Base-by-base conservation (phyloP, 1,140 invertebrate species). In the Mizuhopecten yessoensis region DNA sequence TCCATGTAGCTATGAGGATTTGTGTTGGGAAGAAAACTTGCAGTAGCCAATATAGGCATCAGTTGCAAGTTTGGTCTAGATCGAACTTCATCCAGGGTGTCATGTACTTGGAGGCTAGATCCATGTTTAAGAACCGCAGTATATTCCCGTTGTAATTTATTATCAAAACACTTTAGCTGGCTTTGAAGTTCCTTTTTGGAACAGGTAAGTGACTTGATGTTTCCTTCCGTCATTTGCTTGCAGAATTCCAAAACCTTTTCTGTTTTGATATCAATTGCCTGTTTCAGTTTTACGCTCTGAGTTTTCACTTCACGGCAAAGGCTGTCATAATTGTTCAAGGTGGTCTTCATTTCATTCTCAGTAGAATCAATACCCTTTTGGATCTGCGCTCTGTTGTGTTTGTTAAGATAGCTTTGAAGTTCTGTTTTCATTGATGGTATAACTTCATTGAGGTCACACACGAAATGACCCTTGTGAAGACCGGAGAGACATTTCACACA, bases 41-140 rank as follows among this genome's bases (percentile, higher is more conserved):
- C 36, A 5, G 34, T 89, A 33, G 34, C 23, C 33, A 29, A n/a
- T 42, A 34, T 29, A 86, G 29, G 34, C 17, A 89, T 23, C 86
- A 5, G 2, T 17, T 39, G 34, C 45, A 86, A 23, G 86, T 33
- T 88, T 34, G 33, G 33, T 42, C 34, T 57, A 5, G 15, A 20
- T 39, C 49, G 33, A 23, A 23, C 49, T 23, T 34, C 49, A 34
- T 34, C 36, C 88, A 42, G 86, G 45, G 45, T 33, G 57, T 90
- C 89, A 75, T 86, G 87, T 88, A 49, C 36, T 42, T 49, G 88
- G 89, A 34, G 49, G 57, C 39, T 23, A 36, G 15, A 92, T 88
- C 33, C 20, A 11, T 45, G 33, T 75, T 20, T 88, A 88, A 34
- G 89, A 90, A 33, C n/a, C n/a, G 57, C 33, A 42, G 3, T 23